phyloP scores from a whole-genome alignment of 2,888 invertebrate species.

The Orgyia antiqua region DNA sequence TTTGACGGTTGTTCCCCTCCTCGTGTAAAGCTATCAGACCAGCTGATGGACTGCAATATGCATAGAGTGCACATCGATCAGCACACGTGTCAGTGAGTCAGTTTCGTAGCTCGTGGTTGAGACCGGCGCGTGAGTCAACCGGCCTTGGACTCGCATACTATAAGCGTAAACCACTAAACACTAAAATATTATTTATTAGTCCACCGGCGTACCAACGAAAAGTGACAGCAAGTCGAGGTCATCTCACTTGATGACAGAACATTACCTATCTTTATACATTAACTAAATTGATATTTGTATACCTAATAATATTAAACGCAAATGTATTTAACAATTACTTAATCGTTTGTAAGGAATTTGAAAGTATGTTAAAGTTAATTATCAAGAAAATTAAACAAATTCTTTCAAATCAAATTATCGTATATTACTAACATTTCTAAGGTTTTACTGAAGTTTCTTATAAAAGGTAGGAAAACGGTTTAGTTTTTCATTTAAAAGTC shows the following conservation, averaged over 20 bases:
- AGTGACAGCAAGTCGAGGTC: constrained; percentile 49
- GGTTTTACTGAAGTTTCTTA: too few species aligned
- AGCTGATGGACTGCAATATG: too few species aligned
- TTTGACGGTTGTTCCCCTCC: too few species aligned
- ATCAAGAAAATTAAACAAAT: too few species aligned
- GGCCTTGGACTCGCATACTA: constrained; percentile 55
- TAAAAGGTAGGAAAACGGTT: too few species aligned
- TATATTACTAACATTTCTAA: too few species aligned
- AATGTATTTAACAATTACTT: neutral
- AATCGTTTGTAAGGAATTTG: neutral
- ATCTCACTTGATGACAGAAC: constrained; percentile 27
- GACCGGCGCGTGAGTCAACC: constrained; percentile 60
- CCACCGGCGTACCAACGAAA: constrained; percentile 37
- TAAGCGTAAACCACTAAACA: constrained; percentile 51
- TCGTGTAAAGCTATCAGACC: too few species aligned
- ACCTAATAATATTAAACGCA: neutral
- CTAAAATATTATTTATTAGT: constrained; percentile 65
- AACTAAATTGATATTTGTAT: constrained; percentile 12
- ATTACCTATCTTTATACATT: constrained; percentile 23
- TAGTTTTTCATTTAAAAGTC: too few species aligned
- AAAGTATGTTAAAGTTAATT: too few species aligned
- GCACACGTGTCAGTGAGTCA: constrained; percentile 49
- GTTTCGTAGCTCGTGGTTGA: constrained; percentile 47
- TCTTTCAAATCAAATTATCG: too few species aligned
- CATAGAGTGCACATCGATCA: constrained; percentile 21